These are phyloP conservation scores for Brachyopa scutellaris DNA, from an alignment of 2,888 invertebrate species.

Conservation along the genomic window DNA sequence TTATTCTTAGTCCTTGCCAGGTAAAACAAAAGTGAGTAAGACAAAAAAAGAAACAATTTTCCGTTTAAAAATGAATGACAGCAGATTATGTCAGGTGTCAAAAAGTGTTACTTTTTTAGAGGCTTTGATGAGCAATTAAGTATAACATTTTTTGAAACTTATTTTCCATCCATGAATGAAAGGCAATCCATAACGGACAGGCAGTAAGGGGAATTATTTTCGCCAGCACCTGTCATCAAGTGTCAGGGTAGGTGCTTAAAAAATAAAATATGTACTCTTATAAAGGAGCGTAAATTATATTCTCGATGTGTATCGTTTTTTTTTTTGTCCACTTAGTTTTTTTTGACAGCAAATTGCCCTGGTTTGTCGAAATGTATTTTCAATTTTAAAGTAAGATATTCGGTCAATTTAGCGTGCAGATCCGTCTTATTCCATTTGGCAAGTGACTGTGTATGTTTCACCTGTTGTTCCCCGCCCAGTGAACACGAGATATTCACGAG, in stretches of 20 bases:
- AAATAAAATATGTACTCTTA: neutral
- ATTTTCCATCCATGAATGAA: neutral
- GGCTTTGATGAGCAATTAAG: no score
- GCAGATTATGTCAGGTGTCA: slow-evolving; percentile 1
- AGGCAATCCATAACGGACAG: neutral
- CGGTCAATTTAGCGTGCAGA: slow-evolving; percentile 35
- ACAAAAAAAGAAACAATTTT: neutral
- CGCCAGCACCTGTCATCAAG: slow-evolving; percentile 21
- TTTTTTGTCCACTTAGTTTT: neutral
- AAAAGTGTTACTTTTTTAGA: no score
- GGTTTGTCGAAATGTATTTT: slow-evolving; percentile 55
- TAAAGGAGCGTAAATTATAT: neutral
- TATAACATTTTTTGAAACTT: no score
- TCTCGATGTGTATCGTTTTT: neutral
- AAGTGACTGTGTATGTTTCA: slow-evolving; percentile 46
- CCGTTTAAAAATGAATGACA: no score
- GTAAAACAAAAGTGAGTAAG: neutral
- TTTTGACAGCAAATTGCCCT: slow-evolving; percentile 44
- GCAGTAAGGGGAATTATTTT: neutral
- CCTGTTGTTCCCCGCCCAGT: slow-evolving; percentile 49
- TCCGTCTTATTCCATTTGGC: slow-evolving; percentile 61
- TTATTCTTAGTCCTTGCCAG: slow-evolving; percentile 53
- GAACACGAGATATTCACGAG: slow-evolving; percentile 69
- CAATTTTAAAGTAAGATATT: slow-evolving; percentile 34
- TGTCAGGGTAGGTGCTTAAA: slow-evolving; percentile 6